Percentiles rank a stretch among this genome's conserved stretches.
Conservation (phyloP, 2,797 vertebrate genomes). For the Alcedo quadribrachys region DNA sequence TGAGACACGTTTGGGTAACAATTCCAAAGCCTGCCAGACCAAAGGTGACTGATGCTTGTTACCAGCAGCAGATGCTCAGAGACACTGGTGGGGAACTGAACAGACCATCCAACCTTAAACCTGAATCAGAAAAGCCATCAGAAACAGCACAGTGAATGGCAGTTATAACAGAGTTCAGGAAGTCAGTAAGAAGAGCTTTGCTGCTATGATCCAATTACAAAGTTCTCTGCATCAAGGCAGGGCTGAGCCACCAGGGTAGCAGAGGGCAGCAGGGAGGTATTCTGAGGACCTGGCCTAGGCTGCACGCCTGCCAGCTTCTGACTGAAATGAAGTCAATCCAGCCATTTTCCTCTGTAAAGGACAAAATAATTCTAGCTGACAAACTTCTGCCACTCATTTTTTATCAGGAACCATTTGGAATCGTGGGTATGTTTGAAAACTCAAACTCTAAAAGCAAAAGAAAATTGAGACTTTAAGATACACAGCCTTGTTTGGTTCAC, state of each 20-base stretch:
- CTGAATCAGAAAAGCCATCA: conserved; percentile 11
- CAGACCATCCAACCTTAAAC: neutral
- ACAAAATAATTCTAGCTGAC: neutral
- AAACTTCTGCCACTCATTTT: neutral
- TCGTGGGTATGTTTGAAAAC: neutral
- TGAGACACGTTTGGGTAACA: neutral
- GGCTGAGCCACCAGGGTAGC: neutral
- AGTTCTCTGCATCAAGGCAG: conserved; percentile 7
- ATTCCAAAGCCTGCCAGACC: neutral
- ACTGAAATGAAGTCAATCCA: neutral
- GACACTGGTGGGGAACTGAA: neutral
- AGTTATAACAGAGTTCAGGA: conserved; percentile 12
- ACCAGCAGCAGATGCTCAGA: conserved; percentile 22
- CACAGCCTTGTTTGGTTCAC: neutral
- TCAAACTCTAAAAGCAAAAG: neutral
- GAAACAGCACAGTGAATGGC: conserved; percentile 1
- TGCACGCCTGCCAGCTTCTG: neutral
- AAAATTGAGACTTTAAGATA: neutral
- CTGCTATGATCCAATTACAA: conserved; percentile 36
- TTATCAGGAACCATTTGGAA: neutral
- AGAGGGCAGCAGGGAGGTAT: neutral
- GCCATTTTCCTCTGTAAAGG: neutral
- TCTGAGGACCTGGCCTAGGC: neutral
- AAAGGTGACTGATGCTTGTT: neutral
- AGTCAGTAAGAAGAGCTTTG: conserved; percentile 25